phyloP scores from a whole-genome alignment of 2,888 invertebrate species.

The Machimus rusticus region DNA sequence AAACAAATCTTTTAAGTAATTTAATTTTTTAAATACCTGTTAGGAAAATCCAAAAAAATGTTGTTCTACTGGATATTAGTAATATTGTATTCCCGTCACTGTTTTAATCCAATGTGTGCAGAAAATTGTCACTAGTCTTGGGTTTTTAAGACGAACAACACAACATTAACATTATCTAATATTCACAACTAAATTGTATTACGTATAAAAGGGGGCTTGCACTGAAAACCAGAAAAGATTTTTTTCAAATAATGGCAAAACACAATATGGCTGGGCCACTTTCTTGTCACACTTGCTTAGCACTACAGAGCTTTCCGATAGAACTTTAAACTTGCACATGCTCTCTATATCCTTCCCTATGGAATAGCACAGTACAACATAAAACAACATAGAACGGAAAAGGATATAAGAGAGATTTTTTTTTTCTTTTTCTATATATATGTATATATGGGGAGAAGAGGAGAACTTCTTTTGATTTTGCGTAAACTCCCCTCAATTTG shows the following conservation, averaged over 20 bases:
- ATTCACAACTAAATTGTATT: slow-evolving; percentile 8
- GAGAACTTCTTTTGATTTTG: slow-evolving; percentile 9
- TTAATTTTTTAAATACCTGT: background rate
- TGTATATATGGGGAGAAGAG: background rate
- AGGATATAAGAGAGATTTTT: background rate
- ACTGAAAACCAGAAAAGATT: slow-evolving; percentile 16
- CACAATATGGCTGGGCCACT: slow-evolving; percentile 30
- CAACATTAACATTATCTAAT: background rate
- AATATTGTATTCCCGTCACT: background rate
- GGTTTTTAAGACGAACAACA: background rate
- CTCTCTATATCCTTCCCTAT: slow-evolving; percentile 11
- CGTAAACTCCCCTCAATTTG: background rate
- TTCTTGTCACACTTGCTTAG: slow-evolving; percentile 19
- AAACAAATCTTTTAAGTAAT: background rate
- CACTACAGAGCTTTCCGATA: slow-evolving; percentile 4
- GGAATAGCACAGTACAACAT: background rate
- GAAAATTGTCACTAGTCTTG: background rate
- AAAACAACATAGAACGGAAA: background rate
- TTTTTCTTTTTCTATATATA: background rate
- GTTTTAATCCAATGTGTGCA: background rate
- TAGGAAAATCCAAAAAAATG: background rate
- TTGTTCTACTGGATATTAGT: background rate
- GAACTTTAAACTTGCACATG: slow-evolving; percentile 32
- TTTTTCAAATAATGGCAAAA: slow-evolving; percentile 20
- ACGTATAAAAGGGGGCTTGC: background rate